These are phyloP conservation scores for Alectoris magna DNA, from an alignment of 2,797 vertebrate genomes.

Conservation along the genomic window DNA sequence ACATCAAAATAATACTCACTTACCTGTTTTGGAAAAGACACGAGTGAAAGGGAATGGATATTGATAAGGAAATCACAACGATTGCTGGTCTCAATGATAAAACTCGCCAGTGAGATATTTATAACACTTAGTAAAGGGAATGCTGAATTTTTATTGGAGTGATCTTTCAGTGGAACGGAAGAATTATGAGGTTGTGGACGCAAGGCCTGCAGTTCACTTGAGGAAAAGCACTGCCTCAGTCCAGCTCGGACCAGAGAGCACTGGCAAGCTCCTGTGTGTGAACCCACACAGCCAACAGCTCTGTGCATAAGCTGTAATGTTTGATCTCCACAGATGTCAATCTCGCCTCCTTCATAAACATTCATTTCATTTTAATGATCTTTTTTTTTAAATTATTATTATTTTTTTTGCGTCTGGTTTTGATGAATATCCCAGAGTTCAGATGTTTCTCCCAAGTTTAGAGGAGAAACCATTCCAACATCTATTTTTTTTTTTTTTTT, in stretches of 20 bases:
- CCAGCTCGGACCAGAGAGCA: background rate
- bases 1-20: background rate
- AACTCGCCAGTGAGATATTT: background rate
- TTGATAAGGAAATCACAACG: background rate
- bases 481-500: background rate
- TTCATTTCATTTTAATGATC: constrained; percentile 23
- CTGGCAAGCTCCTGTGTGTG: background rate
- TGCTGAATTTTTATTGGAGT: background rate
- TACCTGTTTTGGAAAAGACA: background rate
- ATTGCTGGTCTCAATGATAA: background rate
- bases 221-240: background rate
- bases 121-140: background rate
- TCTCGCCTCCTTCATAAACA: constrained; percentile 36
- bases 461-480: constrained; percentile 16
- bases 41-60: background rate
- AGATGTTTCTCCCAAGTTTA: constrained; percentile 23
- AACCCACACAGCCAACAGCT: background rate
- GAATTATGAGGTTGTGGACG: background rate
- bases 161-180: background rate
- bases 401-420: constrained; percentile 22
- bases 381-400: background rate
- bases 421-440: constrained; percentile 24
- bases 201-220: background rate
- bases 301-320: background rate
- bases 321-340: background rate